Evolutionary conservation across 2,797 vertebrate genomes (phyloP), one percentile per base, ranked within the genome.

Genomic region (Coracias cyanogaster): DNA sequence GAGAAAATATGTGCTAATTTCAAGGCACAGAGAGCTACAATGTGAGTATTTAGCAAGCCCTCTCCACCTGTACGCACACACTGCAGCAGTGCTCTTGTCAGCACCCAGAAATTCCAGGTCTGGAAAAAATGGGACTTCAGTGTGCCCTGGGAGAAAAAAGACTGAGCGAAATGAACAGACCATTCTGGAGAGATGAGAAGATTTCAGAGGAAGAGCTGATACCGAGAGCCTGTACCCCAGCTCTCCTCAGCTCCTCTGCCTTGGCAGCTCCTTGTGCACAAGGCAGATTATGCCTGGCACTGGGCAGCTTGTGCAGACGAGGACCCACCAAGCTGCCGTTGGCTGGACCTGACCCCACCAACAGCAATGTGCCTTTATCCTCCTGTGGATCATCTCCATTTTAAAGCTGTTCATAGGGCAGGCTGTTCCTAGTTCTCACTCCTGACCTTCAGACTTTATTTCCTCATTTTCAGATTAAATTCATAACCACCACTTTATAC

Each of bases 401-500:
- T 64, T 20, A 41, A 71, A 78, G 35, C 3, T 43, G 41, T 43
- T 16, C 12, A 12, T 3, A 58, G 28, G 58, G 41, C 39, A 94
- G 26, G 35, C 14, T 82, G 19, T 31, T 86, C 58, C 73, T 72
- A 5, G 14, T 7, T 25, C 70, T 78, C 73, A 18, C 29, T 79
- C 37, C 71, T 26, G 51, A 89, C 28, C 28, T 66, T 60, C 69
- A 57, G 48, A 26, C 24, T 48, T 35, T 37, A 29, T 84, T 76
- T 92, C 66, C 82, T 91, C 25, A 48, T 64, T 85, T 93, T 79
- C 55, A 91, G 43, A 55, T 76, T 55, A 62, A 82, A 76, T 73
- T 60, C 19, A 3, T 66, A 85, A 51, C 0, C 13, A 76, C 20
- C 71, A 39, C 24, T 87, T 95, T 45, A 86, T 70, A 57, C 14